Evolutionary conservation across 2,797 vertebrate genomes (phyloP), one percentile per base, ranked within the genome.

Genomic region (Chelon auratus): DNA sequence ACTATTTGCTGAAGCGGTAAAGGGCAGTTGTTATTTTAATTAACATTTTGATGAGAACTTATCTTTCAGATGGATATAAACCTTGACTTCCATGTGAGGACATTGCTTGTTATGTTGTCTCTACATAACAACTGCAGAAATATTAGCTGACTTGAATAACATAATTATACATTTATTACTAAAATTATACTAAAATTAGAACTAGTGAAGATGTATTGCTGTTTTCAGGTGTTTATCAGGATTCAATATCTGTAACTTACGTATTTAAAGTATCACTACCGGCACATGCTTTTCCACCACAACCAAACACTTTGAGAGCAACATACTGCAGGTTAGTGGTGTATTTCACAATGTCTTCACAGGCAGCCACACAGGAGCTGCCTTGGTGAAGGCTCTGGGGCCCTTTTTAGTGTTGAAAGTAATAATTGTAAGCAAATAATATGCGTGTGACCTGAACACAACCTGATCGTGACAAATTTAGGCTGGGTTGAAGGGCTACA

Each of bases 261-360:
- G 52, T 48, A 33, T 55, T 7, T 24, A 56, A 62, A 76, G 70
- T 52, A 10, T 43, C 17, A 9, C n/a, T 63, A 15, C 36, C 17
- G 24, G 24, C 42, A 36, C 6, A 12, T 56, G n/a, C 37, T 69
- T 53, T 61, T 36, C 7, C 20, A 45, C 37, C 36, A 55, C 48
- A 51, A 50, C 20, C 48, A 55, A 66, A 51, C 40, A 62, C 55
- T 66, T 61, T 67, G 77, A 86, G 60, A 68, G 68, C 43, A 68
- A 22, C 82, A 90, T 91, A 84, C 84, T 86, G 87, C 88, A 92
- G 69, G 60, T 79, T 63, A 63, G 83, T 92, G 86, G 80, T 79
- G 86, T 59, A 91, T 90, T 91, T 89, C 77, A 80, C 85, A 82
- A 61, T 73, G 33, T 70, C 30, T 57, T 56, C 22, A 22, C 22